Percentiles rank a stretch among this genome's conserved stretches.
Conservation (phyloP, 2,797 vertebrate species). For the Columba guinea region DNA sequence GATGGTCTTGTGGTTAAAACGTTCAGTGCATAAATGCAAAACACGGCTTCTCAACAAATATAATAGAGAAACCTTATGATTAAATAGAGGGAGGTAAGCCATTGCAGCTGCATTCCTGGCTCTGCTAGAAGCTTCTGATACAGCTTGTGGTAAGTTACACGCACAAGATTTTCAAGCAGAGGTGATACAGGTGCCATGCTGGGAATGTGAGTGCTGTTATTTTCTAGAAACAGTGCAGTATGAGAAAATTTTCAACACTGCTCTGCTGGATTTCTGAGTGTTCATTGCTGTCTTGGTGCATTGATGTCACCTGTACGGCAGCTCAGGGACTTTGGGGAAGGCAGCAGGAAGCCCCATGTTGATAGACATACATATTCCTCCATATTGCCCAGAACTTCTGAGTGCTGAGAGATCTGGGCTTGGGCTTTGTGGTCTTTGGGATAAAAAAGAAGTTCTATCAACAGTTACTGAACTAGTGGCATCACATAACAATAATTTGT, state of each 20-base stretch:
- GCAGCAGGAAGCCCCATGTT: not conserved
- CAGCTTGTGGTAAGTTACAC: rapidly evolving
- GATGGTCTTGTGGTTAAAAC: slow-evolving; percentile 30
- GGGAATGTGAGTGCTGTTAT: not conserved
- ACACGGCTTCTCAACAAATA: not conserved
- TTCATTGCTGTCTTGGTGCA: not conserved
- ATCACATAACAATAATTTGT: not conserved
- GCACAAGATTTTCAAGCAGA: not conserved
- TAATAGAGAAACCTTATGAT: slow-evolving; percentile 10
- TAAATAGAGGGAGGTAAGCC: not conserved
- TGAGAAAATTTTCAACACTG: not conserved
- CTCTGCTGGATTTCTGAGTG: not conserved
- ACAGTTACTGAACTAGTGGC: not conserved
- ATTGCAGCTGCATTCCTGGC: not conserved
- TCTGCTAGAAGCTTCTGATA: slow-evolving; percentile 3
- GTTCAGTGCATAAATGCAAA: slow-evolving; percentile 43
- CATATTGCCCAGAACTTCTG: not conserved
- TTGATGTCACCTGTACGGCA: not conserved
- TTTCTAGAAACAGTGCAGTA: not conserved
- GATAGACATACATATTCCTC: not conserved
- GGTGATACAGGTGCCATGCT: not conserved
- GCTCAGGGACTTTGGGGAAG: not conserved
- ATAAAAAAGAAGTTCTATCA: not conserved
- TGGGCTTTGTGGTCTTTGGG: not conserved
- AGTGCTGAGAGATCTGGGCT: not conserved